Percentiles rank a stretch among this genome's conserved stretches.
Conservation (phyloP, 92 coral and sea anemone species). For the Virgularia gustaviana region DNA sequence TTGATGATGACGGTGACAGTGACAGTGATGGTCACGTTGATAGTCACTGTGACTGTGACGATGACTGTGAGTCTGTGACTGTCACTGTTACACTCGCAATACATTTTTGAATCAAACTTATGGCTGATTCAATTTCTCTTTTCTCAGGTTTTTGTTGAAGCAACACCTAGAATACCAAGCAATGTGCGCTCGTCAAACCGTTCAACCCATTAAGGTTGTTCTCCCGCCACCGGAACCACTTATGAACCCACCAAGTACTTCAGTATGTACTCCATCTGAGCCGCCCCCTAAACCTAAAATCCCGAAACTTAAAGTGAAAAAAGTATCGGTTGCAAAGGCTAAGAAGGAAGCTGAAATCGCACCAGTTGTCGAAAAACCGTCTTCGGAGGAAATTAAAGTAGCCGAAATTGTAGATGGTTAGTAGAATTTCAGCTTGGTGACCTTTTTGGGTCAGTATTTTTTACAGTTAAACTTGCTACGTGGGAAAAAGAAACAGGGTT, state of each 20-base stretch:
- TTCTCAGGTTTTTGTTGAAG: slow-evolving; percentile 73
- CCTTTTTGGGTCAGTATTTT: neutral
- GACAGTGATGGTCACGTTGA: too few relatives aligned
- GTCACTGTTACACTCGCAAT: neutral
- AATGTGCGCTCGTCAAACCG: slow-evolving; percentile 10
- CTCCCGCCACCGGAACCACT: slow-evolving; percentile 55
- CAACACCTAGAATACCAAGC: slow-evolving; percentile 87
- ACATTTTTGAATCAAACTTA: neutral
- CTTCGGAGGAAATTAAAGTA: slow-evolving; percentile 6
- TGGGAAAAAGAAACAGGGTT: too few relatives aligned
- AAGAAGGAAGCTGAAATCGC: slow-evolving; percentile 52
- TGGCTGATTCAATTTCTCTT: neutral
- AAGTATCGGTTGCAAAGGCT: slow-evolving; percentile 39
- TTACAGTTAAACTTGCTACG: too few relatives aligned
- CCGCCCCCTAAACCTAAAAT: slow-evolving; percentile 56
- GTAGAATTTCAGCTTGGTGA: slow-evolving; percentile 2
- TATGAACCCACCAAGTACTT: too few relatives aligned
- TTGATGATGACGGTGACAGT: too few relatives aligned
- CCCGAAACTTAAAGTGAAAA: slow-evolving; percentile 63
- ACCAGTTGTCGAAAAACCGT: slow-evolving; percentile 1
- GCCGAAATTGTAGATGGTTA: slow-evolving; percentile 13
- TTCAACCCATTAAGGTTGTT: slow-evolving; percentile 48
- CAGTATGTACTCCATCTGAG: too few relatives aligned
- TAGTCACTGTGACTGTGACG: too few relatives aligned
- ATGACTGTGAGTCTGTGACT: too few relatives aligned